Evolutionary conservation across 2,797 vertebrate species (phyloP), one percentile per base, ranked within the genome.

Genomic region (Knipowitschia caucasica): DNA sequence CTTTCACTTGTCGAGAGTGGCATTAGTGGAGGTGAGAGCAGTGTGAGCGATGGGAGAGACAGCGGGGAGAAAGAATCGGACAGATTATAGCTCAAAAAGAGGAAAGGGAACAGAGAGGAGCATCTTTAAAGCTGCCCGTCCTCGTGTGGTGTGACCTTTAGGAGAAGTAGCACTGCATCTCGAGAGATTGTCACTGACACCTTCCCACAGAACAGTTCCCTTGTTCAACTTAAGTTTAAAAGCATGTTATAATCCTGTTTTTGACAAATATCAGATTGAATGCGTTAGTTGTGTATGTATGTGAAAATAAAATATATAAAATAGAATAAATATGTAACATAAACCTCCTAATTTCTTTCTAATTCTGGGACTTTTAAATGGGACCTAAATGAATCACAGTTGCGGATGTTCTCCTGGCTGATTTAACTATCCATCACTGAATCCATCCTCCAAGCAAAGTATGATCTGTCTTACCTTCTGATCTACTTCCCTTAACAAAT

Each of bases 131-230:
- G 71, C 69, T 56, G 58, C 24, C 43, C 61, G 62, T 68, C 77
- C 65, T 81, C 71, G 73, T 69, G 69, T 62, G 71, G 56, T 50
- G 56, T 73, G 77, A 78, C 80, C 83, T 85, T 82, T 84, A 21
- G 38, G 69, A 58, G 69, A 76, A 81, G 74, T 77, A 81, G 58
- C 64, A 66, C 57, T 35, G 54, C 39, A 54, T 40, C 52, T 51
- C 73, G 59, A 25, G 57, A 64, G 52, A 53, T 34, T 57, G 64
- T 74, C 67, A 73, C 59, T 10, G 56, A 73, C 64, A 76, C 55
- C 36, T 60, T 59, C 39, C 24, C 42, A 58, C 53, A 53, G 36
- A 34, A 47, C 53, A 2, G 20, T 26, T 60, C 53, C 25, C 47
- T 8, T 54, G 9, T 25, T 24, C 24, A 33, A 4, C 24, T 31